Evolutionary conservation across 1,140 invertebrate genomes (phyloP), one percentile per base, ranked within the genome.

Genomic region (Phenacoccus solenopsis): DNA sequence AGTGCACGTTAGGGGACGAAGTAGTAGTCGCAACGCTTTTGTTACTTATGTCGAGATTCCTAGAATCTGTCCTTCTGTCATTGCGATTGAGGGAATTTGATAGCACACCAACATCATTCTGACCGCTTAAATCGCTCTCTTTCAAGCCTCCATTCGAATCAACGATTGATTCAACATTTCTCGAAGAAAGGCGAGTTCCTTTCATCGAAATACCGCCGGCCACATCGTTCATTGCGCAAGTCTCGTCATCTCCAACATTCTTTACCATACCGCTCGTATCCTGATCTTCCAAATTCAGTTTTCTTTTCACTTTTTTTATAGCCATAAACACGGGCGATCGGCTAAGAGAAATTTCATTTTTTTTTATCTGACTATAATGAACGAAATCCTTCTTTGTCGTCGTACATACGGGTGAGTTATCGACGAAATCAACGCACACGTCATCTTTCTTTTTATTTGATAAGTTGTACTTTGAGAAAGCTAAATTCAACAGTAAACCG

Each of bases 291-390:
- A 64, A 64, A 16, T 64, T 64, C 25, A 64, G 25, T 27, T 64
- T 64, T 27, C 59, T 20, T 27, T 64, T 64, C 25, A 64, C 59
- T 64, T 64, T 64, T 24, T 64, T 64, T 4, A 64, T 64, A 64
- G 59, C 59, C 59, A 25, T 64, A 64, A 64, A 64, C 9, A 64
- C 25, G 10, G 59, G 59, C 9, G 59, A 64, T 13, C 25, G 25
- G 22, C 25, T 13, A 27, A 10, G 25, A 4, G 59, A 64, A 64
- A 22, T 10, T 5, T 27, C 25, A 25, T 64, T 16, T 25, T 64
- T 10, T 20, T 64, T 64, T 3, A 64, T 64, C 4, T 24, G 25
- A 27, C 59, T 64, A 16, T 25, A 64, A 24, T 64, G 12, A 24
- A 64, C 21, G 22, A 64, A 64, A 25, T 64, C 59, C 25, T 64